Base-by-base conservation (phyloP, 2,888 invertebrate species). In the Pristionchus arcanus region DNA sequence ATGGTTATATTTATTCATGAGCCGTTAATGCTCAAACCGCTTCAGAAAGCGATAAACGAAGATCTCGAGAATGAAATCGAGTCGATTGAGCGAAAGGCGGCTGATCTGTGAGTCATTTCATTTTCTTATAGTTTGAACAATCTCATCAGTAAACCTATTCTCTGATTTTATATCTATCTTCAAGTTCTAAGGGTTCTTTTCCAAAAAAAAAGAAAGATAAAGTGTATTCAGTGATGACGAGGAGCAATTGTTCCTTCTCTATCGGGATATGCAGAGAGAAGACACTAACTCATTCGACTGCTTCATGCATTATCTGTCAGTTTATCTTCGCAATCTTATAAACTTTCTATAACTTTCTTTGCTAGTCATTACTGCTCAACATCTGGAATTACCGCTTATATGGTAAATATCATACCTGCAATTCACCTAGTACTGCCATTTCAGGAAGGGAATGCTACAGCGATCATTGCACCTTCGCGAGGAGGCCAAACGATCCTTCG, bases 401-500 rank as follows among this genome's bases (percentile, higher is more conserved):
- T 49, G 42, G 42, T 3, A 49, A 49, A 7, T 49, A 13, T 49
- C 42, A 13, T 7, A 49, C 42, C 49, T 28, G 2, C n/a, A 4
- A n/a, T 7, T 49, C 28, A 87, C 37, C 31, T 87, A 28, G 53
- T 21, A 3, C 42, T 77, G 2, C n/a, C 25, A n/a, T 11, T 96
- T 97, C 68, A 98, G 96, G 95, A 98, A 98, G 96, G 99, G 98
- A 25, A 97, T 98, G 11, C 97, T 98, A 2, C 96, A 98, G 85
- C 97, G 97, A 94, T 97, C 98, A 94, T 95, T 98, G 89, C 97
- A 98, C 94, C 96, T 98, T 25, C 96, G 97, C 86, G 96, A 96
- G 91, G 97, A 97, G 93, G 98, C 98, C 0, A 96, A 97, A 42
- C 97, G 97, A 92, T 96, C 97, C 85, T 96, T 99, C 74, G 96